Conservation (phyloP, 2,113 vertebrate species). For the Monopterus albus region DNA sequence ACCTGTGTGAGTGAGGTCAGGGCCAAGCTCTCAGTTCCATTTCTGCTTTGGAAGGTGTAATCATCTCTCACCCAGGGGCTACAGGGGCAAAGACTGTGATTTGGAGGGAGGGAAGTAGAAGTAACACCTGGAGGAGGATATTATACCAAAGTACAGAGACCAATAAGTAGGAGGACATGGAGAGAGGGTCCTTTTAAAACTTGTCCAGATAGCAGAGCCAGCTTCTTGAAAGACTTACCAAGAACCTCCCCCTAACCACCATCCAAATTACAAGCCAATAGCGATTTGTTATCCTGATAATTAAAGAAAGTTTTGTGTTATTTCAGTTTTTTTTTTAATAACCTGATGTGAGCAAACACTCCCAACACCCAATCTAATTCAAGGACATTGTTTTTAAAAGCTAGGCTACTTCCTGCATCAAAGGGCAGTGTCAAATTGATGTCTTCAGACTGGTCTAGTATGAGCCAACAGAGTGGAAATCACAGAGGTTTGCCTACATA, state of each 20-base stretch:
- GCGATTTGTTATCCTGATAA: conserved; percentile 61
- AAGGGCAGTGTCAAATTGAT: conserved; percentile 26
- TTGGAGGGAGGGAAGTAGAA: conserved; percentile 52
- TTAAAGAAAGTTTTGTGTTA: conserved; percentile 52
- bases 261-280: conserved; percentile 53
- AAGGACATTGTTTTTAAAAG: conserved; percentile 66
- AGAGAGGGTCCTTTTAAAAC: conserved; percentile 36
- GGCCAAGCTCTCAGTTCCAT: conserved; percentile 64
- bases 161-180: conserved; percentile 27
- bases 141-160: conserved; percentile 28
- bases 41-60: conserved; percentile 74
- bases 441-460: conserved; percentile 31
- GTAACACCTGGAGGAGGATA: conserved; percentile 36
- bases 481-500: conserved; percentile 25
- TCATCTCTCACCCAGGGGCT: conserved; percentile 74
- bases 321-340: conserved; percentile 64
- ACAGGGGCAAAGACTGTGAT: conserved; percentile 72
- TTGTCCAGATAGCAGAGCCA: conserved; percentile 23
- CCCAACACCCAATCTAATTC: conserved; percentile 51
- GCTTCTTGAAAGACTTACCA: conserved; percentile 50
- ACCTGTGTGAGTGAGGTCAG: conserved; percentile 47
- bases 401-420: conserved; percentile 61
- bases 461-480: conserved; percentile 7
- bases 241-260: background rate
- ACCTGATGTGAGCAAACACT: conserved; percentile 58